Evolutionary conservation across 2,113 vertebrate genomes (phyloP).

Genomic region (Aptenodytes patagonicus): DNA sequence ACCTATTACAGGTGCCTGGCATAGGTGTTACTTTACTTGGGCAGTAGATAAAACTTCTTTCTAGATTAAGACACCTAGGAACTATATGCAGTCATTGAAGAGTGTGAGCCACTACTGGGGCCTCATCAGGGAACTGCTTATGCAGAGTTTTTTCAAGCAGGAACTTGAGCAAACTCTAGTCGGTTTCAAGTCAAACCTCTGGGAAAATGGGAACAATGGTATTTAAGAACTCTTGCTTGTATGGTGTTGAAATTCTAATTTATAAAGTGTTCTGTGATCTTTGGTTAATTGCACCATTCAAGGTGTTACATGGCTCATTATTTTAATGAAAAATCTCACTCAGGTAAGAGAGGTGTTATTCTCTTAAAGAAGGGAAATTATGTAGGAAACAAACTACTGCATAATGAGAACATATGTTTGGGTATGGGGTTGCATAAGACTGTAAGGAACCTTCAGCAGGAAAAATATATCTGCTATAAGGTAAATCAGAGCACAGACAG

Average conservation of each 20-base stretch:
- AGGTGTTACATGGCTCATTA: constrained; percentile 9
- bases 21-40: neutral
- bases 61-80: neutral
- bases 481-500: neutral
- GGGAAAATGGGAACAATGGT: neutral
- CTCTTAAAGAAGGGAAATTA: neutral
- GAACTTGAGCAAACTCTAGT: neutral
- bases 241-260: neutral
- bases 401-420: neutral
- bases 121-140: neutral
- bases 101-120: neutral
- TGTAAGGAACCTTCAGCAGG: neutral
- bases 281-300: neutral
- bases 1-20: neutral
- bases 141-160: neutral
- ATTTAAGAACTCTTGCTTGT: neutral
- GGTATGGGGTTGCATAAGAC: neutral
- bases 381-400: neutral
- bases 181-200: neutral
- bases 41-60: neutral
- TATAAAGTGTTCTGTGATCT: neutral
- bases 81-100: neutral
- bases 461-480: neutral
- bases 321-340: constrained; percentile 12
- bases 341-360: neutral